Percentiles rank a stretch among this genome's conserved stretches.
phyloP scores from a whole-genome alignment of 2,888 invertebrate species.

The Hypomecis atomaria region DNA sequence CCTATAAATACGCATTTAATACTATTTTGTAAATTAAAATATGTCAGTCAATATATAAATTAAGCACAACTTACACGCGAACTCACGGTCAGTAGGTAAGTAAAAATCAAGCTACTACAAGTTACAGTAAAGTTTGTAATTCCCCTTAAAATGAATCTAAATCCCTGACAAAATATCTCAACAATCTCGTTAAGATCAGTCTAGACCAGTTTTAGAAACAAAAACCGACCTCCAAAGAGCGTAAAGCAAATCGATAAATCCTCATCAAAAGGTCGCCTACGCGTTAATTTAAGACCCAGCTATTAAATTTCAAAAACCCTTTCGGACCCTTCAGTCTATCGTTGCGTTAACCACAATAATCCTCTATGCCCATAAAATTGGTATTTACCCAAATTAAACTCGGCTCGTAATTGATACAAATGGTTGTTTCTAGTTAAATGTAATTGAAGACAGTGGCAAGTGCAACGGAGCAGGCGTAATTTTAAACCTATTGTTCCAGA shows the following conservation, averaged over 20 bases:
- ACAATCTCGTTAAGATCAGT: conserved; percentile 4
- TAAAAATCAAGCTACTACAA: too few species aligned
- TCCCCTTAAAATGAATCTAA: not conserved
- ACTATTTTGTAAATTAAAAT: too few species aligned
- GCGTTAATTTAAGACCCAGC: conserved; percentile 57
- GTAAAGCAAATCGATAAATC: conserved; percentile 63
- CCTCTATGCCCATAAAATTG: conserved; percentile 76
- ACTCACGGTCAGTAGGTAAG: too few species aligned
- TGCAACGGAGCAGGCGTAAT: conserved; percentile 54
- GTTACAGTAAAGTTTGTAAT: too few species aligned
- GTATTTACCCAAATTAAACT: conserved; percentile 81
- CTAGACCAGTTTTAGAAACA: conserved; percentile 29
- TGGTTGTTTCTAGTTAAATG: conserved; percentile 79
- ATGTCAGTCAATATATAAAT: too few species aligned
- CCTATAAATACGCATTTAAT: too few species aligned
- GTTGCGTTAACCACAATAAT: conserved; percentile 67
- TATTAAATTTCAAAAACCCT: conserved; percentile 76
- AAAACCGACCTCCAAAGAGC: conserved; percentile 33
- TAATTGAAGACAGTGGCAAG: conserved; percentile 72
- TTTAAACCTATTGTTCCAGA: conserved; percentile 49
- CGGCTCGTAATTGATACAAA: conserved; percentile 80
- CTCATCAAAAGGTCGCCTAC: conserved; percentile 62
- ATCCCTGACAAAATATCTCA: not conserved
- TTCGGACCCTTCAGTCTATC: conserved; percentile 53
- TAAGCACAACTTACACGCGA: too few species aligned